Evolutionary conservation across 2,113 vertebrate genomes (phyloP).

Genomic region (Stictonetta naevosa): DNA sequence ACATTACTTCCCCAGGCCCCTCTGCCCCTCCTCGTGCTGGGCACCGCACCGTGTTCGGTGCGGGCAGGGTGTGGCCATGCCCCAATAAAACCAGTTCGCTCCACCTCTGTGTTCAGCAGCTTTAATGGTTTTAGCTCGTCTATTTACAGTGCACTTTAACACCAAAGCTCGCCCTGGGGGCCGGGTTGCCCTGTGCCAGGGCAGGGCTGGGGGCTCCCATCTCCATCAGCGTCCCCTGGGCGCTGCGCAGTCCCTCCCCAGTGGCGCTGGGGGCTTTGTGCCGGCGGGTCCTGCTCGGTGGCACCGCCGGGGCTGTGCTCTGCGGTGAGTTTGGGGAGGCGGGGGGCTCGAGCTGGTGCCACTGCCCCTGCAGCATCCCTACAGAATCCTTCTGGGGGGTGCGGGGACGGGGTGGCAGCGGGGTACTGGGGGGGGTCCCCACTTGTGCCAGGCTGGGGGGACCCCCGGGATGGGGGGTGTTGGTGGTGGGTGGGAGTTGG

Average conservation of each 20-base stretch:
- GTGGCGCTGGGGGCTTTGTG: background rate
- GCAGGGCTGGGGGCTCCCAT: background rate
- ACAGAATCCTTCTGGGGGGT: background rate
- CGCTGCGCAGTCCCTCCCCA: background rate
- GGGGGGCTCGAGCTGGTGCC: background rate
- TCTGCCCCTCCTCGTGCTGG: background rate
- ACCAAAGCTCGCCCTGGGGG: background rate
- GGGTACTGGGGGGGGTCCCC: background rate
- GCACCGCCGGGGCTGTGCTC: constrained; percentile 2
- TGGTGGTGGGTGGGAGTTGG: background rate
- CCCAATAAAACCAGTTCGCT: constrained; percentile 30
- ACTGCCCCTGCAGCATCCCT: background rate
- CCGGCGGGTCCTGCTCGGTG: background rate
- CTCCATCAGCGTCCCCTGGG: background rate
- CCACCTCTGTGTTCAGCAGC: constrained; percentile 53
- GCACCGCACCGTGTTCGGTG: background rate
- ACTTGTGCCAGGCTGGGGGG: background rate
- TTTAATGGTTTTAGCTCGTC: constrained; percentile 77
- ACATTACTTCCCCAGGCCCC: background rate
- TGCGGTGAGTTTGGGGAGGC: background rate
- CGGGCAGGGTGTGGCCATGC: background rate
- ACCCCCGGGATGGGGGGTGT: background rate
- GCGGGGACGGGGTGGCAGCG: background rate
- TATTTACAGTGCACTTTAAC: constrained; percentile 75
- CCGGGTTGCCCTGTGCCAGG: background rate